Base-by-base conservation (phyloP, 2,113 vertebrate genomes). In the Lepus timidus region DNA sequence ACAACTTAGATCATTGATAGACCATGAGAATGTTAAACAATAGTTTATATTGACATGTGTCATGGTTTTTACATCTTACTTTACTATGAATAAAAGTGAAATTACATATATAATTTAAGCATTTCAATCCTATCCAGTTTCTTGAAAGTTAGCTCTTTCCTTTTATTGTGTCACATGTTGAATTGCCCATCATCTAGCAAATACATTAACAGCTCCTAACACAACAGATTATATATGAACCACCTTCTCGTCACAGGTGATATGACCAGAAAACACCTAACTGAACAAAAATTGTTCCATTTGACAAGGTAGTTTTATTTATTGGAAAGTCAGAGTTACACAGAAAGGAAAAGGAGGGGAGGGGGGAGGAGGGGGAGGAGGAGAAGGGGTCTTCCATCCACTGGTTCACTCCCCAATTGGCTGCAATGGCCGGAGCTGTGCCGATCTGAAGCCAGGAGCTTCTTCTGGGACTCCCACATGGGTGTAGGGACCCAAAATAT, bases 1-100 rank as follows among this genome's bases (percentile, higher is more conserved):
- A 22, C 13, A 65, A 9, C 20, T 65, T 91, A 89, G 20, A 89
- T 36, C 4, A 73, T 19, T 49, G 9, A 88, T 8, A 49, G 22
- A 68, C 9, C 7, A 82, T n/a, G 49, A n/a, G 29, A 87, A 81
- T 44, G 49, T 8, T 88, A 73, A 96, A 96, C 89, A 85, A 75
- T 68, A 0, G 52, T 23, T 44, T 67, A 85, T 84, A 80, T 31
- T 55, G 8, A 20, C 49, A 27, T 44, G 6, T 13, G 16, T 79
- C 91, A 12, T 39, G 80, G 5, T 93, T 81, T 49, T 93, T 6
- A 55, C 13, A 39, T 11, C 13, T 80, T 0, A 76, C 62, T 94
- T 91, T 82, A 90, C 67, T 70, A 81, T 65, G 17, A 83, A 19
- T 27, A 74, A 71, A 73, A 87, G 36, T 61, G 1, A n/a, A 79